phyloP scores from a whole-genome alignment of 2,113 vertebrate species.

The Alethe castanea region DNA sequence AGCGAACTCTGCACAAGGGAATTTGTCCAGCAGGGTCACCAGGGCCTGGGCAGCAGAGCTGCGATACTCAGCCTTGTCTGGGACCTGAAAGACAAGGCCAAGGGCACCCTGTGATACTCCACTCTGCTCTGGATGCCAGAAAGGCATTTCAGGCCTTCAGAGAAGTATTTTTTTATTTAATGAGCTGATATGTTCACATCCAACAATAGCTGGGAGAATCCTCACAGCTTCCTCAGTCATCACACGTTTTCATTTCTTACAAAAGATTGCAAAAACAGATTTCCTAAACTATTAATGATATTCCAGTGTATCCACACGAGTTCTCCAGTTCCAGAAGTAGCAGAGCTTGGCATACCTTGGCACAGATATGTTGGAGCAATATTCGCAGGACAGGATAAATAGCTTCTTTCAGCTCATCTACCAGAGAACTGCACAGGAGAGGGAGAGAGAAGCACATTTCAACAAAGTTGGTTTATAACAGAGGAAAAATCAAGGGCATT shows the following conservation, averaged over 20 bases:
- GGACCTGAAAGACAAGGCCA: conserved; percentile 15
- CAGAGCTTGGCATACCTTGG: conserved; percentile 76
- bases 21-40: neutral
- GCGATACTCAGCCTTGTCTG: neutral
- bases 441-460: neutral
- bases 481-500: neutral
- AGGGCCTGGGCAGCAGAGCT: neutral
- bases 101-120: neutral
- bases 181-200: neutral
- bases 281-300: neutral
- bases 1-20: neutral
- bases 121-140: neutral
- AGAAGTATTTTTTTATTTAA: neutral
- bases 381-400: neutral
- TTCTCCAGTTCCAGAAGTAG: neutral
- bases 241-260: neutral
- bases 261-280: neutral
- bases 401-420: neutral
- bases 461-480: neutral
- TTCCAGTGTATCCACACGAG: rapidly evolving
- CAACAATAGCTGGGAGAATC: neutral
- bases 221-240: neutral
- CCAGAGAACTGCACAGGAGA: neutral
- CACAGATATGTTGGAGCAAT: neutral
- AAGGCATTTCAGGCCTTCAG: neutral